phyloP scores from a whole-genome alignment of 2,888 invertebrate species.

The Slavum lentiscoides region DNA sequence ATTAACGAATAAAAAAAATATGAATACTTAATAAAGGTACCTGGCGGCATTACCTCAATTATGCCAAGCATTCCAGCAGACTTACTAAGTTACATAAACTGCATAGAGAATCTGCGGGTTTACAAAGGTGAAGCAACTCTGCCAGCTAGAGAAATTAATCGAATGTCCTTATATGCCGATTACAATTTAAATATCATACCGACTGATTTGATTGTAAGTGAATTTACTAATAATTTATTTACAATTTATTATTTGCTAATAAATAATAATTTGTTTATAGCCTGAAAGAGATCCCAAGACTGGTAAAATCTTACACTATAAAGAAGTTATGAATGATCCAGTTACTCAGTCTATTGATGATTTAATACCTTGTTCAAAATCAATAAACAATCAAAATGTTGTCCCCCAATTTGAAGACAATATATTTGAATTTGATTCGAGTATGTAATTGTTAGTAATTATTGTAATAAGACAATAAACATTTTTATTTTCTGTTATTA shows the following conservation, averaged over 20 bases:
- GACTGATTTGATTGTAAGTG: slow-evolving; percentile 33
- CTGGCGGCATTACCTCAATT: slow-evolving; percentile 40
- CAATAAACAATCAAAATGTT: slow-evolving; percentile 11
- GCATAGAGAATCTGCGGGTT: slow-evolving; percentile 37
- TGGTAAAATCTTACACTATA: slow-evolving; percentile 32
- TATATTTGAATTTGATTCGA: slow-evolving; percentile 44
- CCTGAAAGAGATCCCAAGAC: slow-evolving; percentile 41
- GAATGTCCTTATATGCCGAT: slow-evolving; percentile 30
- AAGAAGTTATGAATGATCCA: slow-evolving; percentile 43
- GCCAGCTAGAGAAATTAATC: slow-evolving; percentile 36
- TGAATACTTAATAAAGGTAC: slow-evolving; percentile 21
- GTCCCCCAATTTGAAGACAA: not conserved
- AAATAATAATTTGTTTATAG: slow-evolving; percentile 17
- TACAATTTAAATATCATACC: slow-evolving; percentile 12
- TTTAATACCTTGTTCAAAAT: slow-evolving; percentile 40
- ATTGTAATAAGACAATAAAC: not conserved
- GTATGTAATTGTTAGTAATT: slow-evolving; percentile 11
- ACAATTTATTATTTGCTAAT: not conserved
- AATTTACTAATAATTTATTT: not conserved
- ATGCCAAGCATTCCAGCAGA: slow-evolving; percentile 46
- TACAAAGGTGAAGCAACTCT: slow-evolving; percentile 39
- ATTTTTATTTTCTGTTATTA: too few relatives aligned
- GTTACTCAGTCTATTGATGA: slow-evolving; percentile 23
- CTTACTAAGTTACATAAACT: slow-evolving; percentile 41
- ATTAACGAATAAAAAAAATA: not conserved